Evolutionary conservation across 1,140 invertebrate genomes (phyloP).

Genomic region (Tetranychus urticae): DNA sequence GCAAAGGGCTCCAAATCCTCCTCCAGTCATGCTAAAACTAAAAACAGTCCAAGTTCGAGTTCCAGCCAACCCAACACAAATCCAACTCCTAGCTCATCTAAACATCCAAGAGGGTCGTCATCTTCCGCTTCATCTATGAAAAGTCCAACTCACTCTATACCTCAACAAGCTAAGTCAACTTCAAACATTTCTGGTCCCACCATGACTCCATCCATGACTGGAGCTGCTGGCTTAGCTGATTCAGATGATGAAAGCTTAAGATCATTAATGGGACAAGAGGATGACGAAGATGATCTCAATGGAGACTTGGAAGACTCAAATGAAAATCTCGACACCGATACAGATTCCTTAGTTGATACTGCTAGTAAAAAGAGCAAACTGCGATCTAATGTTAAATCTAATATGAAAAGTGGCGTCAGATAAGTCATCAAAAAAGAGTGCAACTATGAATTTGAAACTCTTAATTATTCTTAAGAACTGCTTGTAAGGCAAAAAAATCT

Average conservation of each 20-base stretch:
- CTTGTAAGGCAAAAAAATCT: no score
- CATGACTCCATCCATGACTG: background rate
- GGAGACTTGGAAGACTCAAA: conserved; percentile 12
- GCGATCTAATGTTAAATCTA: no score
- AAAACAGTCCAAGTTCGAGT: conserved; percentile 11
- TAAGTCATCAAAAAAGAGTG: no score
- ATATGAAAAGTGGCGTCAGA: no score
- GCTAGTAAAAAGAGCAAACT: no score
- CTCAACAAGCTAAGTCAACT: background rate
- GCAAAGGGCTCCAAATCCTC: conserved; percentile 22
- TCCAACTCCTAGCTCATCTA: no score
- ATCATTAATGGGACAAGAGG: conserved; percentile 16
- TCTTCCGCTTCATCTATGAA: background rate
- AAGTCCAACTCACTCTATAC: background rate
- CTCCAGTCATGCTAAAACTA: conserved; percentile 5
- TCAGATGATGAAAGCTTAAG: conserved; percentile 17
- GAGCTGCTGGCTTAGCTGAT: conserved; percentile 5
- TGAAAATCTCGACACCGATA: background rate
- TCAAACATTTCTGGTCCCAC: no score
- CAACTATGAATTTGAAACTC: no score
- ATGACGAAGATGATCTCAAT: conserved; percentile 14
- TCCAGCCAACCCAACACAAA: background rate
- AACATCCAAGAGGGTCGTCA: background rate
- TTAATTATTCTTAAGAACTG: no score
- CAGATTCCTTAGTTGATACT: background rate